Evolutionary conservation across 2,113 vertebrate genomes (phyloP).

Genomic region (Galemys pyrenaicus): DNA sequence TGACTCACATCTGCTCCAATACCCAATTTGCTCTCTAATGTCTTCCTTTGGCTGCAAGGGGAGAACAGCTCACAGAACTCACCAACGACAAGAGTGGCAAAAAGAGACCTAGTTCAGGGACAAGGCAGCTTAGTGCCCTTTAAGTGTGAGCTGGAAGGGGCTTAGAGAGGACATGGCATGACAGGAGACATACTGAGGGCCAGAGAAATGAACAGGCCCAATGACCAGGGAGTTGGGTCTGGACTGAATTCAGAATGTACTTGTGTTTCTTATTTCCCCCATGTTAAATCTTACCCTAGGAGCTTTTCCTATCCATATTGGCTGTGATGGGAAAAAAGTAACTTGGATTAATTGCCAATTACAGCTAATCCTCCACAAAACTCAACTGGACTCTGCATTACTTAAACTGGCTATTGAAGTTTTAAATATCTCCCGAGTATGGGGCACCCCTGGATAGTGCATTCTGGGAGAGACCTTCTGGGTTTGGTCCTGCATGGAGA

Average conservation of each 20-base stretch:
- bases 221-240: neutral
- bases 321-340: constrained; percentile 47
- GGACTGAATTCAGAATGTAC: neutral
- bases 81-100: neutral
- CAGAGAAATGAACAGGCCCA: neutral
- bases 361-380: constrained; percentile 20
- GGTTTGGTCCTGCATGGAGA: neutral
- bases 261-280: constrained; percentile 1
- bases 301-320: constrained; percentile 36
- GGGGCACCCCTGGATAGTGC: neutral
- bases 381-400: neutral
- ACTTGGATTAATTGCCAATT: constrained; percentile 33
- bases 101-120: constrained; percentile 3
- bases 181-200: neutral
- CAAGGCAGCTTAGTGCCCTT: neutral
- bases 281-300: constrained; percentile 42
- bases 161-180: neutral
- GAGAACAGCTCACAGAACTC: constrained; percentile 63
- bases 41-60: constrained; percentile 71
- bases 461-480: neutral
- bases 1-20: constrained; percentile 85
- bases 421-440: neutral
- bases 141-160: neutral
- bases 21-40: constrained; percentile 81
- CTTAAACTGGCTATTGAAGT: constrained; percentile 52